phyloP scores from a whole-genome alignment of 2,888 invertebrate species.

The Cloeon dipterum region DNA sequence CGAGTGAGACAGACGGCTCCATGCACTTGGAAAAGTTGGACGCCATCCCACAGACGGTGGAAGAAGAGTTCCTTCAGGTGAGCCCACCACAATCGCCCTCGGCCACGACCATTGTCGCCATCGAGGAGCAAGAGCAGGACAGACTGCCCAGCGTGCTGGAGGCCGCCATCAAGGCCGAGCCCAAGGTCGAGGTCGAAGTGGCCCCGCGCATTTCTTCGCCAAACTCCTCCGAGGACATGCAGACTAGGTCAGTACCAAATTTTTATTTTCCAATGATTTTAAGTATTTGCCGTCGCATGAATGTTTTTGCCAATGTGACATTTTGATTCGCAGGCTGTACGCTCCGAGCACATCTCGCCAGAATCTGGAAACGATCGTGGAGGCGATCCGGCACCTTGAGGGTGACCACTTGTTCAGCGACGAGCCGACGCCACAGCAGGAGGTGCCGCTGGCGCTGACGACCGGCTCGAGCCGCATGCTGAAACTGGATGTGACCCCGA shows the following conservation, averaged over 20 bases:
- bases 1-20: no score
- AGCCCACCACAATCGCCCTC: constrained; percentile 2
- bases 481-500: constrained; percentile 34
- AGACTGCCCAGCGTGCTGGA: constrained; percentile 48
- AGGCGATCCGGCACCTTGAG: constrained; percentile 93
- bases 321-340: constrained; percentile 20
- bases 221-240: constrained; percentile 2
- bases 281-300: no score
- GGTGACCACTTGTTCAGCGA: constrained; percentile 85
- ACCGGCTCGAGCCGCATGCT: constrained; percentile 18
- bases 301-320: constrained; percentile 3
- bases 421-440: constrained; percentile 21
- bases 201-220: constrained; percentile 11
- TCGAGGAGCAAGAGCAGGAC: constrained; percentile 13
- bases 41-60: constrained; percentile 1
- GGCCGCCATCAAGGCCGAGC: constrained; percentile 70
- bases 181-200: constrained; percentile 48
- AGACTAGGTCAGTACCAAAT: neutral
- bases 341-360: constrained; percentile 61
- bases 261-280: no score
- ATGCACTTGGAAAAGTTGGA: neutral
- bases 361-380: constrained; percentile 93
- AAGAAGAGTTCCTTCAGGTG: constrained; percentile 1
- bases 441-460: constrained; percentile 33
- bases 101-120: constrained; percentile 1